Evolutionary conservation across 2,888 invertebrate species (phyloP).

Genomic region (Amphimallon solstitiale): DNA sequence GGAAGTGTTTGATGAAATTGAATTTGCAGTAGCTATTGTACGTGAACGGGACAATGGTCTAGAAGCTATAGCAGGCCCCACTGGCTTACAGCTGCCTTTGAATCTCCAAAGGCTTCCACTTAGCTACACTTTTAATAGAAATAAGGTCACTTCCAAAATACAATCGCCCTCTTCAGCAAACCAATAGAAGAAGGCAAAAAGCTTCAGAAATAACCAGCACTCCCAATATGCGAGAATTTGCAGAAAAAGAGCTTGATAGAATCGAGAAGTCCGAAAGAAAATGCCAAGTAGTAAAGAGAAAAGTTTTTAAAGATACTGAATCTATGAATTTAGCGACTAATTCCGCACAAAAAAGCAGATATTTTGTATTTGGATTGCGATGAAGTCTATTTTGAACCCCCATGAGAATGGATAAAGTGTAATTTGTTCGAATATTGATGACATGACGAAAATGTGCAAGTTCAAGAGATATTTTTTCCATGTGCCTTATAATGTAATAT

Average conservation of each 20-base stretch:
- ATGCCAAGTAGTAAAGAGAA: too few species aligned
- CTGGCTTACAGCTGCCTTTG: background rate
- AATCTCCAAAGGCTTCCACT: background rate
- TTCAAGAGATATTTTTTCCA: too few species aligned
- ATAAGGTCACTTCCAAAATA: background rate
- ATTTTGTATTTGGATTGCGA: too few species aligned
- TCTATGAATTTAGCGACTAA: too few species aligned
- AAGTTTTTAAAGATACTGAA: too few species aligned
- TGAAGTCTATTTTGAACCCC: too few species aligned
- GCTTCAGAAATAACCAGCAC: background rate
- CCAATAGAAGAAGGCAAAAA: conserved; percentile 1
- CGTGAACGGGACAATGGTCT: background rate
- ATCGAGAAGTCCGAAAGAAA: background rate
- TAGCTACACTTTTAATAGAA: background rate
- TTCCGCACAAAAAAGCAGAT: too few species aligned
- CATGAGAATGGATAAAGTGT: too few species aligned
- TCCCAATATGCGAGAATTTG: background rate
- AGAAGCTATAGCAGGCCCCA: background rate
- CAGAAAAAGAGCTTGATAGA: background rate
- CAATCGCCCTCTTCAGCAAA: conserved; percentile 1
- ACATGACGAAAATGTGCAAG: too few species aligned
- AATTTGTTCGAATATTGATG: too few species aligned
- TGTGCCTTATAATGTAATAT: too few species aligned
- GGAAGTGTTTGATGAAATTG: background rate
- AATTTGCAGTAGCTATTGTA: background rate